Percentiles rank a stretch among this genome's conserved stretches.
Conservation (phyloP, 2,113 vertebrate genomes). For the Charadrius vociferus region DNA sequence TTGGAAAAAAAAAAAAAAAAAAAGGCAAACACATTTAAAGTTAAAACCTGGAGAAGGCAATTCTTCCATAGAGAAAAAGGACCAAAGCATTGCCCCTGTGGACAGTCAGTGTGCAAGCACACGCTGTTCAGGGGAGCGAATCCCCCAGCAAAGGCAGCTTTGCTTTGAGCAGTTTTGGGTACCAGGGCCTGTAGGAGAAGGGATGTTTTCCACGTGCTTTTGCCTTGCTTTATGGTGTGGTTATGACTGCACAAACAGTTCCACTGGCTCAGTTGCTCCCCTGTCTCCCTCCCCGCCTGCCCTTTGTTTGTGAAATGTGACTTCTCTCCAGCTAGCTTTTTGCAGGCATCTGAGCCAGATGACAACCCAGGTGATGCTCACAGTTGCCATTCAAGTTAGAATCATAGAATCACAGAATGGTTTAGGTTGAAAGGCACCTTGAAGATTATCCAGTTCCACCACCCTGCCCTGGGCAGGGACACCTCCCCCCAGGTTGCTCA, state of each 20-base stretch:
- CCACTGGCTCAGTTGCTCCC: neutral
- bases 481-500: no score
- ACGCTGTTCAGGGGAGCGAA: fast-evolving
- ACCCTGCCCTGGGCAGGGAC: no score
- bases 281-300: neutral
- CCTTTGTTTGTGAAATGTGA: neutral
- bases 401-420: no score
- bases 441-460: no score
- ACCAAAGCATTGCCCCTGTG: fast-evolving
- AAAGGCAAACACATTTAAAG: neutral
- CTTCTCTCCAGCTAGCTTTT: neutral
- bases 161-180: neutral
- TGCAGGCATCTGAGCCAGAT: neutral
- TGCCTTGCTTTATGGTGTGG: neutral
- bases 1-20: neutral
- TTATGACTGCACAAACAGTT: constrained; percentile 7
- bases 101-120: neutral
- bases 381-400: neutral
- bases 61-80: neutral
- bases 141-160: neutral
- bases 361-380: neutral
- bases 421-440: no score
- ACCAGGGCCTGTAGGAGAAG: neutral
- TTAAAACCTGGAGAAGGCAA: neutral
- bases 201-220: neutral